Evolutionary conservation across 2,888 invertebrate species (phyloP).

Genomic region (Euspilapteryx auroguttella): DNA sequence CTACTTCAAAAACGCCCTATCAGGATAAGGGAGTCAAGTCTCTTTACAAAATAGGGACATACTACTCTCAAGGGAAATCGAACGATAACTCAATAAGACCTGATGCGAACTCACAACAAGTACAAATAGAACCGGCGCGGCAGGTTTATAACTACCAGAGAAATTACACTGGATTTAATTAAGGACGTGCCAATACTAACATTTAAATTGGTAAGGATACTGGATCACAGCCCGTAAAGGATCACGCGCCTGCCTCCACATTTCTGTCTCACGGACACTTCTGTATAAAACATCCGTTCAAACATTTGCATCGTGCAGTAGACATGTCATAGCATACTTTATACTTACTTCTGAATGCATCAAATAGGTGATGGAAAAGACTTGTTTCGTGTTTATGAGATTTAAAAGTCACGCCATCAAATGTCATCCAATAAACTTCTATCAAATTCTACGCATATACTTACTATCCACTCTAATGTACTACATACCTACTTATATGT

Average conservation of each 20-base stretch:
- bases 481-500: no score
- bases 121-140: conserved; percentile 47
- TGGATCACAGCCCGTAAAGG: conserved; percentile 12
- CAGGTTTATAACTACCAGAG: conserved; percentile 37
- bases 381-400: no score
- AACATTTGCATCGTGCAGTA: not conserved
- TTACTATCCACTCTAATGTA: no score
- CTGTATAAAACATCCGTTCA: conserved; percentile 9
- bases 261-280: conserved; percentile 19
- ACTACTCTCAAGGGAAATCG: conserved; percentile 42
- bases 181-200: conserved; percentile 14
- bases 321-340: no score
- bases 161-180: conserved; percentile 35
- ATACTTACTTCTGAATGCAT: no score
- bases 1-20: conserved; percentile 58
- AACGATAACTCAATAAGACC: conserved; percentile 49
- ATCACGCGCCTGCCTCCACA: no score
- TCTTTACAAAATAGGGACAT: conserved; percentile 49
- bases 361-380: no score
- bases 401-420: no score
- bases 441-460: no score
- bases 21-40: conserved; percentile 35
- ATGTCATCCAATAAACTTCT: no score
- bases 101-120: conserved; percentile 50
- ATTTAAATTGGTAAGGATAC: conserved; percentile 37